Conservation (phyloP, 2,113 vertebrate species). For the Connochaetes taurinus region DNA sequence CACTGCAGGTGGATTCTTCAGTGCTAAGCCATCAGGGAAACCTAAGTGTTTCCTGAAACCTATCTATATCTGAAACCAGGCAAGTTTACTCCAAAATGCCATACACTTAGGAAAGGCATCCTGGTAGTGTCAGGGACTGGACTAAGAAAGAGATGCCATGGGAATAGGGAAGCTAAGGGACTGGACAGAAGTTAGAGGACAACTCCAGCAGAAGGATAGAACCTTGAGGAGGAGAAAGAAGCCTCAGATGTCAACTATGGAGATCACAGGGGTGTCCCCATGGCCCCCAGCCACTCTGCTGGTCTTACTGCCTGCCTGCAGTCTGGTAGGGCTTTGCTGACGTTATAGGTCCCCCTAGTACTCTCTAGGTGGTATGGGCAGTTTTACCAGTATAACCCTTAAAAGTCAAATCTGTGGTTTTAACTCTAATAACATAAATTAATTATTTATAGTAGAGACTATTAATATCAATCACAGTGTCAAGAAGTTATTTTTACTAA, state of each 20-base stretch:
- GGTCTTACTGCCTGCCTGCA: background rate
- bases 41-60: background rate
- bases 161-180: background rate
- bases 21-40: background rate
- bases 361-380: background rate
- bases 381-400: background rate
- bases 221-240: background rate
- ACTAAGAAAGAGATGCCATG: background rate
- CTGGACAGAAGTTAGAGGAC: background rate
- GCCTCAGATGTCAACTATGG: background rate
- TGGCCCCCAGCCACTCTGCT: background rate
- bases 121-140: background rate
- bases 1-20: background rate
- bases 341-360: background rate
- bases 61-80: background rate
- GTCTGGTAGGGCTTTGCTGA: background rate
- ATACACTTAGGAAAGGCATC: background rate
- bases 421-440: background rate
- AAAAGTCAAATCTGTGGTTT: background rate
- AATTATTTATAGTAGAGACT: background rate
- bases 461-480: background rate
- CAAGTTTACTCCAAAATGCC: background rate
- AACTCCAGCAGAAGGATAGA: background rate
- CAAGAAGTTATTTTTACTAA: background rate
- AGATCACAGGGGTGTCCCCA: accelerated